These are phyloP conservation scores for Zootermopsis nevadensis DNA, from an alignment of 2,888 invertebrate genomes.

Conservation along the genomic window DNA sequence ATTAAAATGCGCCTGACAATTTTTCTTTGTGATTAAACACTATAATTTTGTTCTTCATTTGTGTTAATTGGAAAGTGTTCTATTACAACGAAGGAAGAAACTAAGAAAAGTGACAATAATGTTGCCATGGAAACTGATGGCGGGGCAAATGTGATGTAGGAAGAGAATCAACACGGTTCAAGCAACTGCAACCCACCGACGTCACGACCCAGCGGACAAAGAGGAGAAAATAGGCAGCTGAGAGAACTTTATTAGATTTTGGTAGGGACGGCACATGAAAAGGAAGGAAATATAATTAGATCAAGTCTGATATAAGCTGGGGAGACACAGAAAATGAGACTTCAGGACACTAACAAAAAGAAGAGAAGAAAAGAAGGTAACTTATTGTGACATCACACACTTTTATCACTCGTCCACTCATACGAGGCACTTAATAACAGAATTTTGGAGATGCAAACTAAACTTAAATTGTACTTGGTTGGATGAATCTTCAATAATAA, in stretches of 20 bases:
- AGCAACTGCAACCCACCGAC: neutral
- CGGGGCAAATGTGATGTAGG: neutral
- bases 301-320: neutral
- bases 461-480: too few relatives aligned
- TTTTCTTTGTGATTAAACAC: neutral
- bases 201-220: neutral
- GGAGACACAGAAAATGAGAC: neutral
- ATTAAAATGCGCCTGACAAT: neutral
- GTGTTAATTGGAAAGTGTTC: slow-evolving; percentile 4
- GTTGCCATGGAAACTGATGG: slow-evolving; percentile 5
- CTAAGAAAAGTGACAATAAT: neutral
- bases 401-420: neutral
- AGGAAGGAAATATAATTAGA: slow-evolving; percentile 7
- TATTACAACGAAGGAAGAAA: neutral
- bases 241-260: slow-evolving; percentile 15
- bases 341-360: neutral
- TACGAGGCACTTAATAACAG: too few relatives aligned
- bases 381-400: neutral
- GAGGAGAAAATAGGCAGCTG: slow-evolving; percentile 5
- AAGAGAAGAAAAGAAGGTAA: neutral
- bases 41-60: neutral
- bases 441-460: too few relatives aligned
- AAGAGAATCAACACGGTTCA: slow-evolving; percentile 15
- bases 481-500: too few relatives aligned
- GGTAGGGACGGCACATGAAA: neutral